Evolutionary conservation across 1,140 invertebrate genomes (phyloP).

Genomic region (Sinella curviseta): DNA sequence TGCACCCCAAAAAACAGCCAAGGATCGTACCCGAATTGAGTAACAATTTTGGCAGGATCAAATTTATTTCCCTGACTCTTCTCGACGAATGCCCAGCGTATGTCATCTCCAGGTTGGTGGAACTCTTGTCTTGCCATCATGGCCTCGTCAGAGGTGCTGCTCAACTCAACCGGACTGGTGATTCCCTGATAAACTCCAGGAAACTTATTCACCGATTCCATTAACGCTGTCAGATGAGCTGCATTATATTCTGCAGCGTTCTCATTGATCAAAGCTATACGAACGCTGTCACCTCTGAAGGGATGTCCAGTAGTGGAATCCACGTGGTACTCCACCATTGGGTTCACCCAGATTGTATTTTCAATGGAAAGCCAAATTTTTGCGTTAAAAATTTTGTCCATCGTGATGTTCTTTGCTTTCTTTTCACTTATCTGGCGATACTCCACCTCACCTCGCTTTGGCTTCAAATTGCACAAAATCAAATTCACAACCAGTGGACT

Average conservation of each 20-base stretch:
- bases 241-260: background rate
- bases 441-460: background rate
- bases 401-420: background rate
- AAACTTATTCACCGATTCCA: background rate
- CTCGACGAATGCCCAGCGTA: background rate
- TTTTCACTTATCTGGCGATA: background rate
- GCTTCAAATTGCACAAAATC: slow-evolving; percentile 6
- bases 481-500: background rate
- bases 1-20: background rate
- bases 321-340: background rate
- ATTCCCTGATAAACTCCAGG: too few relatives aligned
- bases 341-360: background rate
- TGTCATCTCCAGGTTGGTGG: background rate
- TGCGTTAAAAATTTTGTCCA: background rate
- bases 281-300: background rate
- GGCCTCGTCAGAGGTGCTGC: background rate
- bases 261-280: background rate
- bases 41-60: background rate
- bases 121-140: background rate
- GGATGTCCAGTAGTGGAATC: background rate
- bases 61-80: background rate
- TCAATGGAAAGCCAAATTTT: background rate
- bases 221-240: background rate
- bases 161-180: background rate
- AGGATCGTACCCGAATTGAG: background rate